Conservation (phyloP, 2,888 invertebrate species). For the Pyralis farinalis region DNA sequence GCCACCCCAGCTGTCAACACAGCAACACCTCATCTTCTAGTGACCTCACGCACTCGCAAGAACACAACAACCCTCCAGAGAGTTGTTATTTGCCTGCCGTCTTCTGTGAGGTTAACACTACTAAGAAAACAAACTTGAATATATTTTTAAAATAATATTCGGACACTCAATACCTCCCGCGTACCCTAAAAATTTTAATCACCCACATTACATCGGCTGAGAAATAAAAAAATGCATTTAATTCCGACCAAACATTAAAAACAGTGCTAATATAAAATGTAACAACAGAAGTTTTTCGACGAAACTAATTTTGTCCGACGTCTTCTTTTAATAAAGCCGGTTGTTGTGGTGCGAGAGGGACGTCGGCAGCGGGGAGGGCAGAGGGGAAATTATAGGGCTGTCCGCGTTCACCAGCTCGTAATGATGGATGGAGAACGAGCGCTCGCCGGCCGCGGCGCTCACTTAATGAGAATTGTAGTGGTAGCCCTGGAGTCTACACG, state of each 20-base stretch:
- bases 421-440: slow-evolving; percentile 66
- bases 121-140: too few relatives aligned
- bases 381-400: slow-evolving; percentile 72
- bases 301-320: slow-evolving; percentile 57
- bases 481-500: slow-evolving; percentile 48
- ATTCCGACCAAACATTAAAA: slow-evolving; percentile 14
- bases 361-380: slow-evolving; percentile 33
- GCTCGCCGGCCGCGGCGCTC: slow-evolving; percentile 32
- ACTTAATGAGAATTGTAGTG: slow-evolving; percentile 61
- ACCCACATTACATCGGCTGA: not conserved
- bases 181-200: slow-evolving; percentile 4
- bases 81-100: too few relatives aligned
- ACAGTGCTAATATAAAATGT: slow-evolving; percentile 42
- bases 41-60: too few relatives aligned
- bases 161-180: not conserved
- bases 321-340: slow-evolving; percentile 62
- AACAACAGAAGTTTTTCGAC: slow-evolving; percentile 41
- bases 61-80: too few relatives aligned
- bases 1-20: too few relatives aligned
- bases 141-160: too few relatives aligned
- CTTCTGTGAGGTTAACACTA: too few relatives aligned
- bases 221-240: slow-evolving; percentile 4
- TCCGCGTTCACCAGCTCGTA: slow-evolving; percentile 52
- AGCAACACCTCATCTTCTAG: too few relatives aligned
- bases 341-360: slow-evolving; percentile 29